Conservation (phyloP, 2,113 vertebrate species). For the Camelus dromedarius region DNA sequence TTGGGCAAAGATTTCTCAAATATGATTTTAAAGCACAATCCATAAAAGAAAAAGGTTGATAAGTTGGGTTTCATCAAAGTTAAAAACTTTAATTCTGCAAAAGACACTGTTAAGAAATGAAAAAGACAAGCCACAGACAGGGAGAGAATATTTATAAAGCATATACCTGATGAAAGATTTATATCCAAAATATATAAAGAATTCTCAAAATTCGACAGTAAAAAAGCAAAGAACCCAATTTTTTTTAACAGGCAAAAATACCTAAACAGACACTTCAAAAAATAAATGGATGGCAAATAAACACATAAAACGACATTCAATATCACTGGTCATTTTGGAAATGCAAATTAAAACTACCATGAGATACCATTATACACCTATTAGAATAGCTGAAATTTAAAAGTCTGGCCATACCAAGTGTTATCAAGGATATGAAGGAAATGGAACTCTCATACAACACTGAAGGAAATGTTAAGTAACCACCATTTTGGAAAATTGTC, state of each 20-base stretch:
- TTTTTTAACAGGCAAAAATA: neutral
- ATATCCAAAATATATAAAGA: neutral
- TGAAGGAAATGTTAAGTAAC: neutral
- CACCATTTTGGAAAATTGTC: neutral
- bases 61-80: neutral
- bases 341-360: neutral
- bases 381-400: neutral
- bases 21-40: neutral
- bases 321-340: neutral
- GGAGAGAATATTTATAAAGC: neutral
- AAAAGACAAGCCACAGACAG: neutral
- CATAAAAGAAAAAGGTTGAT: neutral
- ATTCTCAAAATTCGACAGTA: neutral
- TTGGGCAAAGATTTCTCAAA: neutral
- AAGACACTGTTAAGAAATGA: neutral
- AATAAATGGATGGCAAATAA: neutral
- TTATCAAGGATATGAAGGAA: neutral
- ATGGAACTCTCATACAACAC: neutral
- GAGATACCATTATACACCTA: neutral
- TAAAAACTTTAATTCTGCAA: neutral
- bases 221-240: neutral
- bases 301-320: neutral
- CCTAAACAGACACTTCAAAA: neutral
- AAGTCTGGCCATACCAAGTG: neutral
- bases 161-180: neutral